Evolutionary conservation across 2,888 invertebrate species (phyloP), one percentile per base, ranked within the genome.

Genomic region (Latrodectus elegans): DNA sequence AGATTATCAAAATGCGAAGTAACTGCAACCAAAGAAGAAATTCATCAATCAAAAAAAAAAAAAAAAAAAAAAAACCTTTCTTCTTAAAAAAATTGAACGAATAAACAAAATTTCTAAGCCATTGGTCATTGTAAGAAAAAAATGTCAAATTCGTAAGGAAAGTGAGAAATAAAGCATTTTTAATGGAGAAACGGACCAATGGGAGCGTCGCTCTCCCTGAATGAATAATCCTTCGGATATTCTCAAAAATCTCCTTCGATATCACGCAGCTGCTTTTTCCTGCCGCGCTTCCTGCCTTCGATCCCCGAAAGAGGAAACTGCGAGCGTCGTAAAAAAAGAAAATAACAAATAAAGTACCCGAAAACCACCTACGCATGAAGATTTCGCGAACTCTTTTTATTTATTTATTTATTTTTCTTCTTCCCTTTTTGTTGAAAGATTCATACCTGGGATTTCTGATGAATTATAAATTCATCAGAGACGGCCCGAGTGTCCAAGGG

Each of bases 281-380:
- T 71, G 53, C 52, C 72, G 26, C 71, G 76, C 55, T 80, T 74
- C 80, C 75, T 80, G 75, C 75, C 85, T 70, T 65, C 71, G 78
- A 84, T 84, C 17, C 80, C 64, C 14, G 38, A 26, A 52, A 81
- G 15, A 87, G 86, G 86, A 87, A 87, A 87, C 86, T 72, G 77
- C 38, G 38, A 38, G 38, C 38, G 38, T 38, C 38, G 75, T 65
- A 49, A 81, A 80, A 81, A 77, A 77, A 73, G 72, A 49, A 67
- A 26, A 67, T 60, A 72, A 55, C 75, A 80, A 81, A 81, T 72
- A 71, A 72, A 77, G 77, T 60, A 75, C 73, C 72, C 81, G 77
- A 70, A 75, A 81, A 73, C 81, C 86, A 87, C 86, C 84, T 81
- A 87, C 86, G 86, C 86, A 81, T 87, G 86, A 87, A 81, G 80